Evolutionary conservation across 2,888 invertebrate genomes (phyloP).

Genomic region (Linyphia triangularis): DNA sequence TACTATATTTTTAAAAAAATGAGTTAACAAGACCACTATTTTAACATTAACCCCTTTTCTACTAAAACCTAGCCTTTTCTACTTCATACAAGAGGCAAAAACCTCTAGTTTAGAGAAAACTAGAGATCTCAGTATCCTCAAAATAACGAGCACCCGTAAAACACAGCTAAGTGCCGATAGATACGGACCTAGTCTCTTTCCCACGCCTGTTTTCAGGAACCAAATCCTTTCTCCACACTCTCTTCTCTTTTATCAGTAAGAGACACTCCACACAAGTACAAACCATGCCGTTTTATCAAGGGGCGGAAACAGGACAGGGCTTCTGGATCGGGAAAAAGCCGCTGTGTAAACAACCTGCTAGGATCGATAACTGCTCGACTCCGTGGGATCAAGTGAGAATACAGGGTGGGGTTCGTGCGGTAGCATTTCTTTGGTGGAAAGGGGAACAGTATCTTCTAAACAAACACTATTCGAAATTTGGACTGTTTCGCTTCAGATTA

Average conservation of each 20-base stretch:
- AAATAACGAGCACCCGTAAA: no score
- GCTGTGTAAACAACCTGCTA: conserved; percentile 32
- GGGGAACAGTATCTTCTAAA: no score
- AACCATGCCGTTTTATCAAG: conserved; percentile 43
- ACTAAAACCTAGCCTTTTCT: no score
- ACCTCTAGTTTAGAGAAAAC: no score
- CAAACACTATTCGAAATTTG: no score
- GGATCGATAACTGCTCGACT: conserved; percentile 24
- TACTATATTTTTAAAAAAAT: no score
- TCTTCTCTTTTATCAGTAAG: conserved; percentile 40
- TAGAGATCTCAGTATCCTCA: no score
- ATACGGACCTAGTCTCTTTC: conserved; percentile 17
- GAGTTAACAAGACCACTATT: no score
- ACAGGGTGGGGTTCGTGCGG: background rate
- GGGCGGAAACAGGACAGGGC: background rate
- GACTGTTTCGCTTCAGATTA: no score
- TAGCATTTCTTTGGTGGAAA: background rate
- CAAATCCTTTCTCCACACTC: conserved; percentile 43
- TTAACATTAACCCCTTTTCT: no score
- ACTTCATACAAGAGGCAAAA: no score
- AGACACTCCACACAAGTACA: conserved; percentile 39
- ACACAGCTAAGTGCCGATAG: conserved; percentile 1
- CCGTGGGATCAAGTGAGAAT: background rate
- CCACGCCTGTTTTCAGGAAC: conserved; percentile 14
- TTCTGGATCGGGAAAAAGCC: conserved; percentile 18